Conservation (phyloP, 35 echinoderm and acorn worm species). For the Chiridota heheva region DNA sequence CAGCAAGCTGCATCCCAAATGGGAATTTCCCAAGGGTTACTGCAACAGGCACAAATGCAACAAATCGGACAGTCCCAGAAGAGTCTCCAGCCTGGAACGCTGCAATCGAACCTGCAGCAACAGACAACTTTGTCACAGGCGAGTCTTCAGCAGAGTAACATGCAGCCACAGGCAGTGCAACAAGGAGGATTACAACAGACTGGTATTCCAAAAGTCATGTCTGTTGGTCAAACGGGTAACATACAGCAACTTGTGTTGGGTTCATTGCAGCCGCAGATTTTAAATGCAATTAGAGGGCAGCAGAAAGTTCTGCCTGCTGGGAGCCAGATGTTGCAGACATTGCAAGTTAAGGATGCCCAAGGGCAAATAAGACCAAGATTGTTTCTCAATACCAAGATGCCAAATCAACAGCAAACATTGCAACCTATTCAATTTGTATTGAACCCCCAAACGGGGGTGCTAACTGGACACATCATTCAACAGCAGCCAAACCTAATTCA, state of each 20-base stretch:
- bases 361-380: conserved; percentile 20
- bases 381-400: background rate
- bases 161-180: background rate
- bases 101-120: too few species aligned
- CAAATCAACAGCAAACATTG: conserved; percentile 19
- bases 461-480: conserved; percentile 20
- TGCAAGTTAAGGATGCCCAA: conserved; percentile 19
- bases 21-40: too few species aligned
- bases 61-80: too few species aligned
- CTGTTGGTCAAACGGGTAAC: conserved; percentile 8
- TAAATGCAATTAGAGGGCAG: conserved; percentile 18
- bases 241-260: conserved; percentile 7
- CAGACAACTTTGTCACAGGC: too few species aligned
- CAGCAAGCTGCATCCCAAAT: too few species aligned
- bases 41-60: too few species aligned
- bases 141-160: background rate
- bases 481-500: conserved; percentile 19
- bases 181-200: background rate
- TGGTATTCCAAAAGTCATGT: conserved; percentile 11
- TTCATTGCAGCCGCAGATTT: background rate
- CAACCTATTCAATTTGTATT: conserved; percentile 34
- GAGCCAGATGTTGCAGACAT: background rate
- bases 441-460: conserved; percentile 30
- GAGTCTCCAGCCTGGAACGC: too few species aligned
- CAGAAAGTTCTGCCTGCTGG: conserved; percentile 5